These are phyloP conservation scores for Nipponia nippon DNA, from an alignment of 2,113 vertebrate genomes.

Conservation along the genomic window DNA sequence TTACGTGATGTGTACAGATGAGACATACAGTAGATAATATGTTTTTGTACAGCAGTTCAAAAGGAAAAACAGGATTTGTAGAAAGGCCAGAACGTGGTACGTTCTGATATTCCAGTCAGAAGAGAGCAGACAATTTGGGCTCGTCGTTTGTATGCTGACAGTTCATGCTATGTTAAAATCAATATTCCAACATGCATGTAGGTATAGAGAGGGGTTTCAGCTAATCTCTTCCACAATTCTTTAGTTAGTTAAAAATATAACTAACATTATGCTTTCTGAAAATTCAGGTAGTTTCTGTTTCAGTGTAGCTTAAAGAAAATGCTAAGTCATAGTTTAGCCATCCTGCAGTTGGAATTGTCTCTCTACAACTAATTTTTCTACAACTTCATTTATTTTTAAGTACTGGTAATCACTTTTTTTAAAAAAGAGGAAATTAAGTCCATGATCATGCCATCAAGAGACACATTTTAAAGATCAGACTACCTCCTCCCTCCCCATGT, in stretches of 20 bases:
- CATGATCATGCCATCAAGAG: background rate
- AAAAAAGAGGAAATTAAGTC: background rate
- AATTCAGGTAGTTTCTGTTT: background rate
- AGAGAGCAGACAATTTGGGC: background rate
- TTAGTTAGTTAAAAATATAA: background rate
- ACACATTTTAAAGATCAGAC: background rate
- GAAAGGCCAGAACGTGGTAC: background rate
- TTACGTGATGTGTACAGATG: fast-evolving
- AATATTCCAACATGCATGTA: background rate
- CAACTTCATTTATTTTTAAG: background rate
- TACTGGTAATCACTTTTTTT: background rate
- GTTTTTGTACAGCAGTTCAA: background rate
- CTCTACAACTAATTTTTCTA: background rate
- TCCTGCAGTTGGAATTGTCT: background rate
- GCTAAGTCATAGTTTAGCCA: background rate
- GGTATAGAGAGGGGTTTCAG: background rate
- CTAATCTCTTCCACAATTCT: background rate
- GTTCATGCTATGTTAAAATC: background rate
- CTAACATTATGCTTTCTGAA: background rate
- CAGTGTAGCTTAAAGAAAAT: background rate
- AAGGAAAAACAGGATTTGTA: background rate
- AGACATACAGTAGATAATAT: background rate
- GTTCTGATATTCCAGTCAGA: background rate
- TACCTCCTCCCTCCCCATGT: background rate
- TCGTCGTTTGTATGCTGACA: background rate